phyloP scores from a whole-genome alignment of 2,113 vertebrate species.

The Pipa parva region DNA sequence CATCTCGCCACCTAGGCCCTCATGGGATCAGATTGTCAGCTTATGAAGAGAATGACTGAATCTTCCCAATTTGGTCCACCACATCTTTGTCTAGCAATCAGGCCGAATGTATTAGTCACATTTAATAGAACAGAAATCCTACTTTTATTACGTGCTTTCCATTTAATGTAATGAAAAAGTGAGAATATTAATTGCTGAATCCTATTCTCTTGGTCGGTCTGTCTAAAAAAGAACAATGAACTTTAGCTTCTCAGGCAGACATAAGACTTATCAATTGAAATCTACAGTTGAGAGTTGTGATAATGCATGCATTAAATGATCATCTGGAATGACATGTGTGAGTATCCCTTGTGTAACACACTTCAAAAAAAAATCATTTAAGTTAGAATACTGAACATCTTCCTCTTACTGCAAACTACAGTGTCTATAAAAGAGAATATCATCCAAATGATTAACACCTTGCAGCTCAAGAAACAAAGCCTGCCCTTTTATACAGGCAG shows the following conservation, averaged over 20 bases:
- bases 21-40: too few species aligned
- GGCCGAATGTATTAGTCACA: too few species aligned
- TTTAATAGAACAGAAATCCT: too few species aligned
- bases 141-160: too few species aligned
- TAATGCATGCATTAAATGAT: conserved; percentile 53
- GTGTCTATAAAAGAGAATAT: conserved; percentile 69
- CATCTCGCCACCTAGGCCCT: too few species aligned
- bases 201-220: conserved; percentile 13
- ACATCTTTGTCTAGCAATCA: too few species aligned
- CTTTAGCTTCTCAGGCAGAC: conserved; percentile 20
- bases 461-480: conserved; percentile 66
- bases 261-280: conserved; percentile 48
- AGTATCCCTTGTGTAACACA: conserved; percentile 57
- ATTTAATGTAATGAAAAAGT: conserved; percentile 14
- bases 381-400: conserved; percentile 67
- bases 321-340: conserved; percentile 52
- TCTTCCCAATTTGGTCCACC: too few species aligned
- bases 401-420: conserved; percentile 68
- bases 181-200: conserved; percentile 27
- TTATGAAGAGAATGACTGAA: too few species aligned
- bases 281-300: conserved; percentile 48
- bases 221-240: conserved; percentile 35
- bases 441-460: conserved; percentile 70
- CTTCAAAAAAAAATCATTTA: conserved; percentile 71
- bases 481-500: conserved; percentile 71